Evolutionary conservation across 2,797 vertebrate genomes (phyloP), one percentile per base, ranked within the genome.

Genomic region (Spatula clypeata): DNA sequence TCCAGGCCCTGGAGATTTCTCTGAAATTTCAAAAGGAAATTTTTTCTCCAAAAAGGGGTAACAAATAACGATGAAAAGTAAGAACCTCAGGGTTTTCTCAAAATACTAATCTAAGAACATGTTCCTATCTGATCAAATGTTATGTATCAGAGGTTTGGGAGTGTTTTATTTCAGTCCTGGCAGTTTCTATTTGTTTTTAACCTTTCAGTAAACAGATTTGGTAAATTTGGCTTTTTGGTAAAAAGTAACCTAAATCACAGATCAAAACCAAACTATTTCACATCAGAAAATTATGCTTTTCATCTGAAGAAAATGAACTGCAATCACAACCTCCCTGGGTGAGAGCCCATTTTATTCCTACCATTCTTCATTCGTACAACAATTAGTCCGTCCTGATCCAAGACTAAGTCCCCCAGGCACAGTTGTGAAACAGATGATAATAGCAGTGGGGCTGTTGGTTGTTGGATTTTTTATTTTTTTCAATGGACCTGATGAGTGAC

Each of bases 331-430:
- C 82, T 94, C 90, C 94, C 79, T 34, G 26, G 26, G 69, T 47
- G 73, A 79, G 57, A 88, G 79, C 83, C 2, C 40, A 51, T 90
- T 91, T 77, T 86, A 71, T 44, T 93, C 49, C 75, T 88, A 88
- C 72, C 17, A 74, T 83, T 87, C 65, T 94, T 90, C 76, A 86
- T 94, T 92, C 89, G 44, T 86, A 82, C 47, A 94, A 91, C 80
- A 94, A 91, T 93, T 94, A 94, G 74, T 34, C 83, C 40, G 44
- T 71, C 77, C 77, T 26, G 74, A 92, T 89, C 91, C 91, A 95
- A 95, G 87, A 82, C 51, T 64, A 94, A 94, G 67, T 76, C 71
- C 91, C 84, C 24, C 71, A 89, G 93, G 85, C 86, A 87, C 40
- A 76, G 84, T 55, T 76, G 51, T 70, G 93, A 94, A 94, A 86